Base-by-base conservation (phyloP, 2,888 invertebrate genomes). In the Epinotia nisella region DNA sequence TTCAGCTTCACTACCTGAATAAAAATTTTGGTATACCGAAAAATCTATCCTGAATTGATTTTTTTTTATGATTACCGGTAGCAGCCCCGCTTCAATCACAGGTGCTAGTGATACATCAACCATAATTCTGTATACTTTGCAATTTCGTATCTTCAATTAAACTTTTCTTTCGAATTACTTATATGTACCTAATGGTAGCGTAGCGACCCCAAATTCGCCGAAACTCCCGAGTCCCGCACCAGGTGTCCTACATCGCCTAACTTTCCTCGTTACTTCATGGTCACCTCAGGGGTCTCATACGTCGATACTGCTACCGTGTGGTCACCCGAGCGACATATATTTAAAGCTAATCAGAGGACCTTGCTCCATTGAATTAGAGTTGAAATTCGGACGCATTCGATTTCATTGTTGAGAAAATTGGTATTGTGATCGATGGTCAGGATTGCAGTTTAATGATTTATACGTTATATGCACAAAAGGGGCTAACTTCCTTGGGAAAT, bases 401-500 rank as follows among this genome's bases (percentile, higher is more conserved):
- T 72, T 62, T 72, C 62, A 69, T 73, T 73, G 73, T 64, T 62
- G 56, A 58, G 73, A 69, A 73, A 73, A 73, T 73, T 69, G 68
- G 73, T 73, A 68, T 51, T 62, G 68, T 69, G 73, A 73, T 73
- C 56, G 68, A 73, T 73, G 62, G 68, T 24, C 55, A 51, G 24
- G 35, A 53, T 60, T 67, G 67, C 61, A 61, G 67, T 62, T 62
- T 45, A 62, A 58, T 62, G 68, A 64, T 69, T 68, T 62, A 73
- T 73, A 62, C 10, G 17, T 11, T 58, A 17, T 5, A 67, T 39
- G 5, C n/a, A 21, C 21, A n/a, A n/a, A 66, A 55, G 41, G 55
- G 15, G 11, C 17, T 66, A 66, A 55, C 1, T 24, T 39, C 13
- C 1, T 21, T 66, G 21, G 39, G 3, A 39, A 55, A 39, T 55